Percentiles rank a stretch among this genome's conserved stretches.
These are phyloP conservation scores for Ochotona princeps DNA, from an alignment of 2,113 vertebrate species.

Conservation along the genomic window DNA sequence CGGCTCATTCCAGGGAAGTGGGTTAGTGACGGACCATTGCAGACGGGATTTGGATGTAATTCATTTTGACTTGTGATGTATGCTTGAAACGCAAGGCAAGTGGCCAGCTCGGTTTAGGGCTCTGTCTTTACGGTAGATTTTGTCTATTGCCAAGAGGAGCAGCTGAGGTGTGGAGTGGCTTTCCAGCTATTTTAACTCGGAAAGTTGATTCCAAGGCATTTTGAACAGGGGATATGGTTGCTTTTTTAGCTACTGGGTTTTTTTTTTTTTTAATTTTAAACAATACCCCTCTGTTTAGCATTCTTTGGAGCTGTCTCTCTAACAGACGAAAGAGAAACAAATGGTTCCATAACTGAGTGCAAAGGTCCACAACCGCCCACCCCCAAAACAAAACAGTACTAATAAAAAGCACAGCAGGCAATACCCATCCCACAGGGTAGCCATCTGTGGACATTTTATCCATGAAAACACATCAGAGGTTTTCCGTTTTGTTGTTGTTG, in stretches of 20 bases:
- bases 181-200: slow-evolving; percentile 58
- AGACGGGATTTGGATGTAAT: slow-evolving; percentile 61
- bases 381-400: not conserved
- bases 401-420: not conserved
- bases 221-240: not conserved
- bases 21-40: slow-evolving; percentile 58
- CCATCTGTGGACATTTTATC: not conserved
- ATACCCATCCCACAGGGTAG: not conserved
- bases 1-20: not conserved
- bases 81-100: slow-evolving; percentile 59
- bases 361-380: not conserved
- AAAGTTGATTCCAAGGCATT: slow-evolving; percentile 31
- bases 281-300: not conserved
- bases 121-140: not conserved
- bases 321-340: not conserved
- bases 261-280: slow-evolving; percentile 53
- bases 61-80: slow-evolving; percentile 56
- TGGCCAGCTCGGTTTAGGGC: slow-evolving; percentile 21
- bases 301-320: not conserved
- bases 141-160: slow-evolving; percentile 48
- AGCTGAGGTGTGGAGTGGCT: not conserved
- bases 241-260: slow-evolving; percentile 28
- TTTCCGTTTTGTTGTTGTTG: not conserved
- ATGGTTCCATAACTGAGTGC: not conserved
- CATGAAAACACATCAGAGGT: not conserved